A percentile compares a stretch with the other conserved stretches of the same genome.
These are phyloP conservation scores for Hippopotamus amphibius DNA, from an alignment of 2,113 vertebrate genomes.

Conservation along the genomic window DNA sequence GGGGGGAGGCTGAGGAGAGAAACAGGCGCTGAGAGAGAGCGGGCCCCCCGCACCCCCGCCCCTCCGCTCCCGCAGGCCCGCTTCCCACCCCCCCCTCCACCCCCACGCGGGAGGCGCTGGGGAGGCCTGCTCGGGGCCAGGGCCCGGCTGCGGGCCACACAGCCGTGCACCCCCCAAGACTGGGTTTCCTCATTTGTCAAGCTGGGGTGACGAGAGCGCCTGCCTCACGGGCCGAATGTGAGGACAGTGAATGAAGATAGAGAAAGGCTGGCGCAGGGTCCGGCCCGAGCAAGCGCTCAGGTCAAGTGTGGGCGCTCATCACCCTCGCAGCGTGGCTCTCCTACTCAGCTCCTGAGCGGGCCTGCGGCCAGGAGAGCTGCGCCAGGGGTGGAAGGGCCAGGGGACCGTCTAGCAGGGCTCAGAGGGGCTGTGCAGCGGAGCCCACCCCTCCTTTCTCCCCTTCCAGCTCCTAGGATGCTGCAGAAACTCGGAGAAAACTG, in stretches of 20 bases:
- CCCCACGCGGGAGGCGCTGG: too few relatives aligned
- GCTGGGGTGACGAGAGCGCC: accelerated
- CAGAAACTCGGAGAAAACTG: too few relatives aligned
- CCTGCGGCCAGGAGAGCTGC: not conserved
- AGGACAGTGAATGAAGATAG: not conserved
- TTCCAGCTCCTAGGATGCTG: not conserved
- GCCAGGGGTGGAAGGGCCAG: accelerated
- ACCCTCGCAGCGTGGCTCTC: accelerated
- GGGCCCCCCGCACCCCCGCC: accelerated
- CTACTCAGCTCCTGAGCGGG: accelerated
- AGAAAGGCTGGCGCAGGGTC: not conserved
- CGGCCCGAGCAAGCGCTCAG: accelerated
- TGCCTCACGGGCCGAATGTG: too few relatives aligned
- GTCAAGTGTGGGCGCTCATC: not conserved
- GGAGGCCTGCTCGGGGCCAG: not conserved
- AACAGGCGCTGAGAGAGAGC: not conserved
- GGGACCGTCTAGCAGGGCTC: not conserved
- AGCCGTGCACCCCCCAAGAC: not conserved
- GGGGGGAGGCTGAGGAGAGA: too few relatives aligned
- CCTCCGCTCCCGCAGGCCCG: not conserved
- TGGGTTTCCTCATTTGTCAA: not conserved
- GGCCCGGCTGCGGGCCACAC: not conserved
- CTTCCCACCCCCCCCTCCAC: not conserved
- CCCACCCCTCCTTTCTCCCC: not conserved
- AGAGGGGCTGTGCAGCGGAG: not conserved